Base-by-base conservation (phyloP, 2,888 invertebrate species). In the Diadegma fenestrale region DNA sequence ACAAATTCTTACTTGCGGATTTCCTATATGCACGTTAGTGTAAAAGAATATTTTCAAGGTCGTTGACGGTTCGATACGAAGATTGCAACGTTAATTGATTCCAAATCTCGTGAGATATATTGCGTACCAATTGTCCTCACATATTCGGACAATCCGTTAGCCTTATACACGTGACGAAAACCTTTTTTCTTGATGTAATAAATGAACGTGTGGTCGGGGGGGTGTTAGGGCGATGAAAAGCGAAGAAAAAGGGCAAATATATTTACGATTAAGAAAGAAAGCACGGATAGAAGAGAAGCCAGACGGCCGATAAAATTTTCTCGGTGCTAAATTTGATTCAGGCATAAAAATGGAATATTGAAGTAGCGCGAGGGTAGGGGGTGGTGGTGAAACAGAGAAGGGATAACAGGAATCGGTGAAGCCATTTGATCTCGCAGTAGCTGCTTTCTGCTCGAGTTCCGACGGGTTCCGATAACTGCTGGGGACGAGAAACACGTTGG, bases 361-460 rank as follows among this genome's bases (percentile, higher is more conserved):
- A 87, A 51, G 71, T 33, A 14, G 45, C 61, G 26, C 30, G 17
- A 33, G 30, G 10, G 91, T 88, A 43, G 61, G 22, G 75, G 41
- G 30, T 17, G 51, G 51, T 91, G 90, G 91, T 92, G 48, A 5
- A 33, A 63, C 19, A 2, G 66, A 68, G 54, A 45, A n/a, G 86
- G 91, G 89, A 92, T 93, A 93, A 93, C 93, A 93, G 92, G 93
- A 93, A 93, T 93, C 93, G 93, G 93, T 93, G 93, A 94, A 94
- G 93, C 93, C 93, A 93, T 93, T 93, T 93, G 93, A 93, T 93
- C 93, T 92, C 89, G 89, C 90, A 89, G 90, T 87, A 89, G 88
- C 88, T 89, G 89, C 87, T 80, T 66, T 84, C 86, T 73, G 85
- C 66, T 85, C 78, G 66, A 51, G 69, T 48, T 2, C 45, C 68